A percentile compares a stretch with the other conserved stretches of the same genome.
Conservation (phyloP, 2,888 invertebrate genomes). For the Lycaena phlaeas region DNA sequence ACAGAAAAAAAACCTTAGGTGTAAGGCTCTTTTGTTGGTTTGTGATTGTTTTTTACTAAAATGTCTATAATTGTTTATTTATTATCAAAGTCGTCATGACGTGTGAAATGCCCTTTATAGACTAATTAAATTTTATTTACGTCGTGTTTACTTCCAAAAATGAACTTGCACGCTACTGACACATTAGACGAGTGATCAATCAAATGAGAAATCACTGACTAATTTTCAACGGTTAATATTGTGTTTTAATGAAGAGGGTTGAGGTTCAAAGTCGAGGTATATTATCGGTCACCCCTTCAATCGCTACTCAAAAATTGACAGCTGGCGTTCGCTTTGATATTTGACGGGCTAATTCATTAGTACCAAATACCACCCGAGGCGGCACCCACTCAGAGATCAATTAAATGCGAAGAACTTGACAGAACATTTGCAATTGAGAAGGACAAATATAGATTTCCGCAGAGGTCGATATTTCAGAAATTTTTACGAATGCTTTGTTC, state of each 20-base stretch:
- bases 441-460: too few relatives aligned
- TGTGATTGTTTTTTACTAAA: too few relatives aligned
- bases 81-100: too few relatives aligned
- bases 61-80: too few relatives aligned
- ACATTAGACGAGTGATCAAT: conserved; percentile 46
- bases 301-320: conserved; percentile 49
- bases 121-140: too few relatives aligned
- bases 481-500: too few relatives aligned
- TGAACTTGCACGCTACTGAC: conserved; percentile 40
- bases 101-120: too few relatives aligned
- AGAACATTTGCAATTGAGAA: too few relatives aligned
- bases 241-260: conserved; percentile 10
- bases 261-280: conserved; percentile 14
- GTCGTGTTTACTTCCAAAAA: too few relatives aligned
- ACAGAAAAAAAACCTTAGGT: too few relatives aligned
- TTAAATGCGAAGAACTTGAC: conserved; percentile 4
- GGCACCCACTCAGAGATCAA: conserved; percentile 14
- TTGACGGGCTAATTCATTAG: conserved; percentile 57
- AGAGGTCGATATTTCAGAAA: too few relatives aligned
- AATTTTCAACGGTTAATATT: conserved; percentile 20
- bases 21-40: too few relatives aligned
- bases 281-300: conserved; percentile 27
- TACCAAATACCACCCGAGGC: conserved; percentile 29
- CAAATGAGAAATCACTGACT: conserved; percentile 31
- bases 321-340: conserved; percentile 54